phyloP scores from a whole-genome alignment of 2,113 vertebrate species.

The Opisthocomus hoazin region DNA sequence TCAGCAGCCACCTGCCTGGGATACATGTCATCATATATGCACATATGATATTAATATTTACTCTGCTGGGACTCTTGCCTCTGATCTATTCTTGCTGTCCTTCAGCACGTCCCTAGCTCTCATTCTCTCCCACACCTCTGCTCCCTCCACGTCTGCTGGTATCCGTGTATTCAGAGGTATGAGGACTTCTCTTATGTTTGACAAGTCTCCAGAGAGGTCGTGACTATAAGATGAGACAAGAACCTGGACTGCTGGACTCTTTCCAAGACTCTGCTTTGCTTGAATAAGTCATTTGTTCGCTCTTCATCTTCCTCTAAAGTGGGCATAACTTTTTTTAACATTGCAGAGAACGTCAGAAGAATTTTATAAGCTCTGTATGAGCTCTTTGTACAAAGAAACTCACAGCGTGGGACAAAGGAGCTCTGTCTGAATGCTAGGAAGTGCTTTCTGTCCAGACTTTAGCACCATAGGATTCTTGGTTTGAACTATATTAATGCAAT shows the following conservation, averaged over 20 bases:
- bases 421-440: not conserved
- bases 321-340: not conserved
- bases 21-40: not conserved
- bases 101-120: not conserved
- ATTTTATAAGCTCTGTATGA: not conserved
- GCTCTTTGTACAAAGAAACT: not conserved
- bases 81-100: not conserved
- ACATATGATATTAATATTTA: not conserved
- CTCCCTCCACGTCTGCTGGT: not conserved
- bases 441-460: not conserved
- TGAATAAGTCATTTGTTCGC: not conserved
- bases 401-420: not conserved
- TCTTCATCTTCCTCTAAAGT: not conserved
- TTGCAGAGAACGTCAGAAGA: not conserved
- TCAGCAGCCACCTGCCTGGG: not conserved
- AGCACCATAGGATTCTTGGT: not conserved
- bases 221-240: not conserved
- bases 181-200: not conserved
- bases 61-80: not conserved
- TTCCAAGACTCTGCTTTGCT: not conserved
- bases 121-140: not conserved
- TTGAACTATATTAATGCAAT: not conserved
- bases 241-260: not conserved
- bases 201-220: not conserved
- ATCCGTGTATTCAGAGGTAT: not conserved